These are phyloP conservation scores for Pampus argenteus DNA, from an alignment of 2,797 vertebrate genomes.

Conservation along the genomic window DNA sequence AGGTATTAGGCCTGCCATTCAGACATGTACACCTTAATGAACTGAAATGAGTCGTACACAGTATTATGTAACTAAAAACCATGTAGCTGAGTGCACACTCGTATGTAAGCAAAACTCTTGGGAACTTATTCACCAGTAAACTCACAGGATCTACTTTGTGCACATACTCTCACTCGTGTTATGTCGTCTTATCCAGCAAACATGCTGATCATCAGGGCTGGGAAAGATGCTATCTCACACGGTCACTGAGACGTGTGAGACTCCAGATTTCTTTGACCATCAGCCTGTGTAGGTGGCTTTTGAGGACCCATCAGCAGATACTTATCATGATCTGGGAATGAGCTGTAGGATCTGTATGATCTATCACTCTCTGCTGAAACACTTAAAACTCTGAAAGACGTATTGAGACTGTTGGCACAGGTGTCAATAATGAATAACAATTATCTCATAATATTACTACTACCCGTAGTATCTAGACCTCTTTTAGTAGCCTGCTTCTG, in stretches of 20 bases:
- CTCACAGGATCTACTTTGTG: slow-evolving; percentile 23
- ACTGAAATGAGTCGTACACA: background rate
- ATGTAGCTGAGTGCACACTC: too few species aligned
- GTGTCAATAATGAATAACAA: background rate
- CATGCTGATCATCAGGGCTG: slow-evolving; percentile 20
- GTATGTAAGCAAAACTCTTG: background rate
- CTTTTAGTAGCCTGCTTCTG: background rate
- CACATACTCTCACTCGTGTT: slow-evolving; percentile 1
- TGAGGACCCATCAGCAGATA: slow-evolving; percentile 60
- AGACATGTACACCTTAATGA: background rate
- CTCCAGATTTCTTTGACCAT: slow-evolving; percentile 12
- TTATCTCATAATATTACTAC: too few species aligned
- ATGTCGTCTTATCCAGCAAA: slow-evolving; percentile 32
- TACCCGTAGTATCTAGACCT: too few species aligned
- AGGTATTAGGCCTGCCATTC: background rate
- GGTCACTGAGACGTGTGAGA: slow-evolving; percentile 7
- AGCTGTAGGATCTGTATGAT: slow-evolving; percentile 17
- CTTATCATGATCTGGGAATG: slow-evolving; percentile 51
- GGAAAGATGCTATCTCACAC: slow-evolving; percentile 30
- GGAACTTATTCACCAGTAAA: slow-evolving; percentile 12
- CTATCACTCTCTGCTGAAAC: slow-evolving; percentile 18
- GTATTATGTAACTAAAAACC: background rate
- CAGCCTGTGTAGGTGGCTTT: background rate
- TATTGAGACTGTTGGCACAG: background rate
- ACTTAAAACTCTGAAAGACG: background rate